phyloP scores from a whole-genome alignment of 2,113 vertebrate species.

The Halcyon senegalensis region DNA sequence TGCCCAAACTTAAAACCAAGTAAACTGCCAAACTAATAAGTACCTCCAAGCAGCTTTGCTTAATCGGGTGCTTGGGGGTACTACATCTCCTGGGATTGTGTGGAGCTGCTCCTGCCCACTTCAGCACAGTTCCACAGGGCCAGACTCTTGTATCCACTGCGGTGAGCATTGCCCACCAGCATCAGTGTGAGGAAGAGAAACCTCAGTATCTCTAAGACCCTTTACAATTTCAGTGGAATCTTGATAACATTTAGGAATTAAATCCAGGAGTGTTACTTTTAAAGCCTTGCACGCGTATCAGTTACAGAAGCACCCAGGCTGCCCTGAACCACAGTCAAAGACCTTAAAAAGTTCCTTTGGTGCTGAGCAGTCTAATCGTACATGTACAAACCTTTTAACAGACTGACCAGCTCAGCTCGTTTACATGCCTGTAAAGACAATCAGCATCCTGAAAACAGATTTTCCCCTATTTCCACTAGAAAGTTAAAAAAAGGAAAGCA shows the following conservation, averaged over 20 bases:
- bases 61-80: neutral
- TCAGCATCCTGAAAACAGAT: neutral
- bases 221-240: neutral
- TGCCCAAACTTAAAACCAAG: neutral
- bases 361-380: neutral
- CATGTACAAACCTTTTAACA: neutral
- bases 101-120: neutral
- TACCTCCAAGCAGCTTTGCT: neutral
- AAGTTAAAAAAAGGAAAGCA: neutral
- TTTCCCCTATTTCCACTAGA: neutral
- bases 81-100: neutral
- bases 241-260: neutral
- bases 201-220: neutral
- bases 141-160: neutral
- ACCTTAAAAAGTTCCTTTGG: neutral
- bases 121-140: neutral
- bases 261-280: neutral
- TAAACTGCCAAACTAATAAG: neutral
- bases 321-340: neutral
- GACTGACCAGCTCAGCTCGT: neutral
- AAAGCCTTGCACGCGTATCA: fast-evolving
- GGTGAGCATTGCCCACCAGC: neutral
- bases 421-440: neutral
- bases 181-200: neutral
- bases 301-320: neutral